Percentiles rank a stretch among this genome's conserved stretches.
Evolutionary conservation across 2,113 vertebrate species (phyloP).

Genomic region (Plotosus lineatus): DNA sequence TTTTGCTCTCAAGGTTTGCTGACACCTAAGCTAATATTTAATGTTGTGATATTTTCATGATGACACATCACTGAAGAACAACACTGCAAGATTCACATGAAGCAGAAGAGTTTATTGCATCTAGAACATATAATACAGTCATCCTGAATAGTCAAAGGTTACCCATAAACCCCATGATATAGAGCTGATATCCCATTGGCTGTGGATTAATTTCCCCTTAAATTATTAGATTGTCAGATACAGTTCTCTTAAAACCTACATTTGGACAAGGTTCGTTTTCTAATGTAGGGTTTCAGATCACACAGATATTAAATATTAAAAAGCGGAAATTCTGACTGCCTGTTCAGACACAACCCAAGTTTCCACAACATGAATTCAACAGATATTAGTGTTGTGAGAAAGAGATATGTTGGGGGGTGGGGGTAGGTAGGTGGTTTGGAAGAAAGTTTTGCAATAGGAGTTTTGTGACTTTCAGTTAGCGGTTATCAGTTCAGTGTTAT

Average conservation of each 20-base stretch:
- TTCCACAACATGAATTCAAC: conserved; percentile 42
- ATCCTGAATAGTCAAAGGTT: conserved; percentile 31
- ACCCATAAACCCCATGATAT: conserved; percentile 21
- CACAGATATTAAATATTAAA: not conserved
- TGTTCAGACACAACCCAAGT: conserved; percentile 8
- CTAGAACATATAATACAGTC: conserved; percentile 46
- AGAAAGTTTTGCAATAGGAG: too few species aligned
- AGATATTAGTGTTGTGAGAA: conserved; percentile 33
- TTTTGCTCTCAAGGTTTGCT: not conserved
- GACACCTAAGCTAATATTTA: not conserved
- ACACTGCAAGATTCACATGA: conserved; percentile 13
- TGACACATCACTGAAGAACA: conserved; percentile 15
- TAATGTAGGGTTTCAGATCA: not conserved
- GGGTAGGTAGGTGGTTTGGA: too few species aligned
- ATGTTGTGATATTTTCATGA: not conserved
- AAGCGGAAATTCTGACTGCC: not conserved
- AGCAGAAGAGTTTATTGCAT: conserved; percentile 52
- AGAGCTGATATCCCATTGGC: not conserved
- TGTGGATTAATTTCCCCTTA: conserved; percentile 9
- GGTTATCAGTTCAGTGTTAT: too few species aligned
- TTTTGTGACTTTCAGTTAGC: too few species aligned
- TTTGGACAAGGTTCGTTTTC: not conserved
- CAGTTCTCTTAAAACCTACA: conserved; percentile 3
- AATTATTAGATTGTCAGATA: conserved; percentile 25
- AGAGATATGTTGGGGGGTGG: too few species aligned